Conservation (phyloP, 2,888 invertebrate species). For the Neoaliturus tenellus region DNA sequence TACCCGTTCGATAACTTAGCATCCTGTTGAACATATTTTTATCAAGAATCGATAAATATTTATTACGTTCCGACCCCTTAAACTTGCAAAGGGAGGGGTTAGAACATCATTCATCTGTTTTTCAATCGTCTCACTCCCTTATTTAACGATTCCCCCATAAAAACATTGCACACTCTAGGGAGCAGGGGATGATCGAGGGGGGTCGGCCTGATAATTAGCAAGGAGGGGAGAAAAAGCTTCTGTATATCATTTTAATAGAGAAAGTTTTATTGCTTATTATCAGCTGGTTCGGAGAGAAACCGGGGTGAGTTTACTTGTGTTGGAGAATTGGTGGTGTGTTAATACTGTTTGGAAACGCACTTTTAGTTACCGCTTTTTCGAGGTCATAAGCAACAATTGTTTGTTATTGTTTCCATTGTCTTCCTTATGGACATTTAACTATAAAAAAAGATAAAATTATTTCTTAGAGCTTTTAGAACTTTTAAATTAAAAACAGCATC, state of each 20-base stretch:
- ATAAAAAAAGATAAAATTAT: too few species aligned
- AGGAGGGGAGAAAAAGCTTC: background rate
- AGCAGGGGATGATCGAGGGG: background rate
- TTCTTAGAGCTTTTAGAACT: too few species aligned
- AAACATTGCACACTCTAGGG: background rate
- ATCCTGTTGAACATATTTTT: background rate
- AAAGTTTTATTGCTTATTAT: slow-evolving; percentile 10
- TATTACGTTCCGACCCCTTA: background rate
- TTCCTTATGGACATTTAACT: too few species aligned
- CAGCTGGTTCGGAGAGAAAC: background rate
- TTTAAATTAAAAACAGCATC: too few species aligned
- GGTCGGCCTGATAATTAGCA: background rate
- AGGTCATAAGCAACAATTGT: too few species aligned
- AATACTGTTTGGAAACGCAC: too few species aligned
- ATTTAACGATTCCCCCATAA: background rate
- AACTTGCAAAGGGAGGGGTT: background rate
- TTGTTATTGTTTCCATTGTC: too few species aligned
- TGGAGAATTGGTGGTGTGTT: too few species aligned
- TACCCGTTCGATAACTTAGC: too few species aligned
- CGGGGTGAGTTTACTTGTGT: too few species aligned
- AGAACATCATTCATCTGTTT: slow-evolving; percentile 18
- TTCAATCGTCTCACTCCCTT: slow-evolving; percentile 12
- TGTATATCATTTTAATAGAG: background rate
- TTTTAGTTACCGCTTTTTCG: too few species aligned
- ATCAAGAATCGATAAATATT: background rate